Evolutionary conservation across 1,140 invertebrate genomes (phyloP).

Genomic region (Bombus balteatus): DNA sequence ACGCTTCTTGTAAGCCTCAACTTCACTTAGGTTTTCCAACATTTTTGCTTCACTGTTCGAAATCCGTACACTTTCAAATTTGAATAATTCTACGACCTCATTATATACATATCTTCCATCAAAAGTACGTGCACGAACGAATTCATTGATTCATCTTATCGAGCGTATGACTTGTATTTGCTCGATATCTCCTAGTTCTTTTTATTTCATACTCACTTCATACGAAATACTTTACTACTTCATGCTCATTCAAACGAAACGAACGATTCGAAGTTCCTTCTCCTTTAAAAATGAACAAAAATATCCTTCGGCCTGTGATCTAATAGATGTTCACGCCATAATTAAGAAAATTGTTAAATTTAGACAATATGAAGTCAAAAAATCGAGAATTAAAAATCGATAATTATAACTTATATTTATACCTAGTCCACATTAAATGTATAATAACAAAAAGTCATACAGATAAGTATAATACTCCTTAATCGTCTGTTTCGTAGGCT

Average conservation of each 20-base stretch:
- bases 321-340: not conserved
- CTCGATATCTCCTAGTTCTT: not conserved
- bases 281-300: not conserved
- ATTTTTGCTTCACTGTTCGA: not conserved
- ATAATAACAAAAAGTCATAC: not conserved
- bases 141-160: not conserved
- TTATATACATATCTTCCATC: not conserved
- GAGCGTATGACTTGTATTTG: too few relatives aligned
- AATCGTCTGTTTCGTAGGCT: slow-evolving; percentile 83
- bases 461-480: slow-evolving; percentile 42
- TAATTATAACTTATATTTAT: slow-evolving; percentile 39
- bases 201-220: not conserved
- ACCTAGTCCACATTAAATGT: slow-evolving; percentile 16
- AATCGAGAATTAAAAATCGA: not conserved
- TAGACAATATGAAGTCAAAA: slow-evolving; percentile 45
- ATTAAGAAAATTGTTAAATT: slow-evolving; percentile 25
- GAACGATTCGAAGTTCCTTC: not conserved
- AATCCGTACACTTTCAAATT: not conserved
- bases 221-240: too few relatives aligned
- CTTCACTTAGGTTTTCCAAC: not conserved
- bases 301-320: not conserved
- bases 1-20: not conserved
- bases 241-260: not conserved
- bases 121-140: not conserved
- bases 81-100: not conserved